Percentiles rank a stretch among this genome's conserved stretches.
Conservation (phyloP, 2,113 vertebrate genomes). For the Leucoraja erinaceus region DNA sequence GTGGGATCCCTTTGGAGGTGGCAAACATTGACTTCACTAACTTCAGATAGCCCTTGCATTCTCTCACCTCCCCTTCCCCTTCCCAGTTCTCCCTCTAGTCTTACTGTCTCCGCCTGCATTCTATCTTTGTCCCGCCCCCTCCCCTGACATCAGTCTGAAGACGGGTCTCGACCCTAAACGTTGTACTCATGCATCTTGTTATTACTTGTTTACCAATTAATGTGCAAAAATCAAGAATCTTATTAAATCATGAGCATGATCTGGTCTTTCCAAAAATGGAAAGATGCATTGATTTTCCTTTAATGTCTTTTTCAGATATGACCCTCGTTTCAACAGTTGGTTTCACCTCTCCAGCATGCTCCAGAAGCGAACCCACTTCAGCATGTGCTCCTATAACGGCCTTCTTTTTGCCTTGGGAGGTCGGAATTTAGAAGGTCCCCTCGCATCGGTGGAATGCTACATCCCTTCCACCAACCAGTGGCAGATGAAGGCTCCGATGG, state of each 20-base stretch:
- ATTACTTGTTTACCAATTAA: neutral
- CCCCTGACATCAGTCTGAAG: too few species aligned
- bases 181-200: neutral
- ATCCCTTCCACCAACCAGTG: slow-evolving; percentile 67
- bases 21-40: too few species aligned
- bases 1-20: too few species aligned
- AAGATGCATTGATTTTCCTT: neutral
- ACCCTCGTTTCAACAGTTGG: slow-evolving; percentile 75
- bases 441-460: slow-evolving; percentile 69
- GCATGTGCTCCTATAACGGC: slow-evolving; percentile 61
- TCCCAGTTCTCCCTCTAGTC: too few species aligned
- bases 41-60: too few species aligned
- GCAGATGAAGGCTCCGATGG: slow-evolving; percentile 65
- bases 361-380: slow-evolving; percentile 73
- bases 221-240: neutral
- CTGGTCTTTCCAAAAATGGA: neutral
- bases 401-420: slow-evolving; percentile 68
- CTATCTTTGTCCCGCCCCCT: too few species aligned
- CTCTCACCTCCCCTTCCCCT: too few species aligned
- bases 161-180: too few species aligned
- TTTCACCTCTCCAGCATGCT: slow-evolving; percentile 72
- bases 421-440: slow-evolving; percentile 60
- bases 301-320: slow-evolving; percentile 54
- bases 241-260: neutral
- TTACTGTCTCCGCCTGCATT: too few species aligned